Evolutionary conservation across 2,113 vertebrate species (phyloP).

Genomic region (Lampris incognitus): DNA sequence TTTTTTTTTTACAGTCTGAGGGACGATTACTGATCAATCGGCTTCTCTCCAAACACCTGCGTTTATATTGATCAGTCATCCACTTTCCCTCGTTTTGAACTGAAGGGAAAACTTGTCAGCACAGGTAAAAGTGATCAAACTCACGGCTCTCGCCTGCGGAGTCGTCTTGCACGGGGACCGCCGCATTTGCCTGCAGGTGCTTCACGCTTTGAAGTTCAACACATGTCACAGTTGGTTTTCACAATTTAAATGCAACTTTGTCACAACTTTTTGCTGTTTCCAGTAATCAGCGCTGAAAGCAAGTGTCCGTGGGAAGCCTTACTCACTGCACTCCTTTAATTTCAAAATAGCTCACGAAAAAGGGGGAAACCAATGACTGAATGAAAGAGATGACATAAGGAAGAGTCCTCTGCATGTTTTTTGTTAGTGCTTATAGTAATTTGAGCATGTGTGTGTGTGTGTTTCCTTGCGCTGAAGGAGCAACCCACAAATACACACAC

Average conservation of each 20-base stretch:
- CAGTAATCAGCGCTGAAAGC: conserved; percentile 42
- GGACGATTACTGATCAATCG: conserved; percentile 81
- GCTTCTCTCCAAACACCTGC: conserved; percentile 75
- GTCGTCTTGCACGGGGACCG: conserved; percentile 55
- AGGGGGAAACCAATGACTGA: neutral
- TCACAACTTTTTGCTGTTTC: conserved; percentile 60
- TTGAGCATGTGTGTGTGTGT: neutral
- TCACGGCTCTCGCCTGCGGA: conserved; percentile 45
- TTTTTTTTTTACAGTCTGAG: conserved; percentile 58
- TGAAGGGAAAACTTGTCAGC: conserved; percentile 63
- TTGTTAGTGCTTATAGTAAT: conserved; percentile 36
- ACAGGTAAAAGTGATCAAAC: conserved; percentile 74
- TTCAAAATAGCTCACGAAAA: conserved; percentile 38
- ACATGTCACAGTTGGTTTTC: conserved; percentile 56
- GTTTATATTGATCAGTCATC: conserved; percentile 80
- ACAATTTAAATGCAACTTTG: conserved; percentile 56
- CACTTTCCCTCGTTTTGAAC: conserved; percentile 68
- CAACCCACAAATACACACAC: no score
- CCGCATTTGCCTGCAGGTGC: conserved; percentile 63
- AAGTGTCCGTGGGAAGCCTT: neutral
- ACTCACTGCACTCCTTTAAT: conserved; percentile 24
- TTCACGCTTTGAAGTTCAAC: conserved; percentile 57
- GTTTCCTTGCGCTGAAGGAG: no score
- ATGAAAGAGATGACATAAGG: conserved; percentile 19
- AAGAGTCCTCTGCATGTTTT: conserved; percentile 28